A percentile compares a stretch with the other conserved stretches of the same genome.
Conservation (phyloP, 2,113 vertebrate species). For the Phasianus colchicus region DNA sequence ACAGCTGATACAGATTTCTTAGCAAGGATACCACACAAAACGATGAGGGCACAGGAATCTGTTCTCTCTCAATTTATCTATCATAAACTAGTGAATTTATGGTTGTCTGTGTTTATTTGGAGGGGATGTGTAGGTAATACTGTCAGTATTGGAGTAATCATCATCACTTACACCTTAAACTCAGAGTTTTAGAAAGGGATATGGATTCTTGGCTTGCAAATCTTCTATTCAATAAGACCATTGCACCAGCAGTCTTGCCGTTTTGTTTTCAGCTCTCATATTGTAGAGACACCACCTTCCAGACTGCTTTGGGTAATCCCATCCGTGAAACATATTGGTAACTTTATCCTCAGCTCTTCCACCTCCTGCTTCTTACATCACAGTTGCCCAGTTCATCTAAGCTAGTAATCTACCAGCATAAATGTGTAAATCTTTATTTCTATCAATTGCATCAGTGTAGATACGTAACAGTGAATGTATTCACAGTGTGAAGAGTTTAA, state of each 20-base stretch:
- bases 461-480: not conserved
- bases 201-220: not conserved
- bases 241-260: not conserved
- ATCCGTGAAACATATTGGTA: not conserved
- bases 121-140: not conserved
- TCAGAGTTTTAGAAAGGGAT: not conserved
- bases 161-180: not conserved
- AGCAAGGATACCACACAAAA: not conserved
- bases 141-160: too few relatives aligned
- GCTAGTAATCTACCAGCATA: not conserved
- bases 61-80: not conserved
- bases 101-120: not conserved
- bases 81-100: not conserved
- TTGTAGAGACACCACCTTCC: not conserved
- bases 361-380: not conserved
- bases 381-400: not conserved
- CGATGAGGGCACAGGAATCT: not conserved
- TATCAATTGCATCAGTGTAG: not conserved
- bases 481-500: not conserved
- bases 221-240: not conserved
- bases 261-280: not conserved
- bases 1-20: not conserved
- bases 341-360: not conserved
- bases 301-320: not conserved
- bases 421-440: not conserved